Evolutionary conservation across 1,140 invertebrate species (phyloP).

Genomic region (Drosophila rhopaloa): DNA sequence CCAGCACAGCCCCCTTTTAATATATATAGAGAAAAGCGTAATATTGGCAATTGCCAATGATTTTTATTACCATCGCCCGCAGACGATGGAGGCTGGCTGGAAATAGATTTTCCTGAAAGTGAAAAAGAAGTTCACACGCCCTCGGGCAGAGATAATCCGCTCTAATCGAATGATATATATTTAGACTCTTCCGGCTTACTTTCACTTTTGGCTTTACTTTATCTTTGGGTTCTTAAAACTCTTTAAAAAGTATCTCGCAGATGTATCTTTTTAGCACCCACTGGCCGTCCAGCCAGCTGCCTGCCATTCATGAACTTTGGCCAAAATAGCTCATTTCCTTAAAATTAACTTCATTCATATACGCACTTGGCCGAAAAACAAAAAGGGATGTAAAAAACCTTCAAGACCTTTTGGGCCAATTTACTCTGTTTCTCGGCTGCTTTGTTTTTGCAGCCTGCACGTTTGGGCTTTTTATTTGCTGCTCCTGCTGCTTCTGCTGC

Average conservation of each 20-base stretch:
- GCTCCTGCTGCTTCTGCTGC: constrained; percentile 47
- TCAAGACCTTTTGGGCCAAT: constrained; percentile 62
- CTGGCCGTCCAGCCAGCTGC: constrained; percentile 40
- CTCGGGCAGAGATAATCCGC: constrained; percentile 21
- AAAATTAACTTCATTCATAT: constrained; percentile 64
- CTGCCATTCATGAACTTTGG: constrained; percentile 56
- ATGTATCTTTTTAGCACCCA: constrained; percentile 40
- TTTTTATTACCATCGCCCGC: constrained; percentile 70
- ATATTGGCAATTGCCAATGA: constrained; percentile 82
- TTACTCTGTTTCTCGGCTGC: constrained; percentile 49
- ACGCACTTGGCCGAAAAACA: constrained; percentile 28
- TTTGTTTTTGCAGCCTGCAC: constrained; percentile 60
- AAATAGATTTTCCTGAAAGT: constrained; percentile 72
- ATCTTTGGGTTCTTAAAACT: background rate
- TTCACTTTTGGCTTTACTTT: constrained; percentile 22
- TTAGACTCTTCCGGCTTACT: constrained; percentile 2
- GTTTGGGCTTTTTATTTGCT: constrained; percentile 78
- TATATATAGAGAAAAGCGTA: constrained; percentile 70
- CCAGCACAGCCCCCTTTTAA: constrained; percentile 51
- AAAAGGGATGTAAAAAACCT: constrained; percentile 24
- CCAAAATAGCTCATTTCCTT: constrained; percentile 78
- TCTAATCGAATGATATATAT: constrained; percentile 36
- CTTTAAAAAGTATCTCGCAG: constrained; percentile 18
- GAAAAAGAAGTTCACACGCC: constrained; percentile 56
- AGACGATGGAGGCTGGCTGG: constrained; percentile 23